Percentiles rank a stretch among this genome's conserved stretches.
These are phyloP conservation scores for Zingel zingel DNA, from an alignment of 2,113 vertebrate species.

Conservation along the genomic window DNA sequence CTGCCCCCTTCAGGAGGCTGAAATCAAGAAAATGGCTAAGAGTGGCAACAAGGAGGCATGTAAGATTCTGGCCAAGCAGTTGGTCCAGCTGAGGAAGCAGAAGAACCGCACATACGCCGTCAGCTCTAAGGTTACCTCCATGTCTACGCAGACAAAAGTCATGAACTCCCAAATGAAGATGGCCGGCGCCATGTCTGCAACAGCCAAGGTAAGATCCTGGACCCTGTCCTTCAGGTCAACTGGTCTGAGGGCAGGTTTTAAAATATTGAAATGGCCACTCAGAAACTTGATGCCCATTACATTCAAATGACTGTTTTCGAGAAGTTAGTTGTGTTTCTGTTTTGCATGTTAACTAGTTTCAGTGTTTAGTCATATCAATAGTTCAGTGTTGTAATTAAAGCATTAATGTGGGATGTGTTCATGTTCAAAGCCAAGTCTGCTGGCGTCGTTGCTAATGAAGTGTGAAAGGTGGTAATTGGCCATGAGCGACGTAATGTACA, in stretches of 20 bases:
- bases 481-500: slow-evolving; percentile 43
- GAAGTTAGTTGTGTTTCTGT: slow-evolving; percentile 1
- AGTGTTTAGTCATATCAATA: slow-evolving; percentile 18
- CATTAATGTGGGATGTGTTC: slow-evolving; percentile 50
- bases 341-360: slow-evolving; percentile 27
- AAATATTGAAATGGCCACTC: background rate
- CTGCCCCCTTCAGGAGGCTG: slow-evolving; percentile 87
- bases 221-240: background rate
- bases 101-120: slow-evolving; percentile 96
- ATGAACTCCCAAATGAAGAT: slow-evolving; percentile 99
- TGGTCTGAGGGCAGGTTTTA: background rate
- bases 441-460: slow-evolving; percentile 60
- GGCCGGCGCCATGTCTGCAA: slow-evolving; percentile 97
- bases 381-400: slow-evolving; percentile 45
- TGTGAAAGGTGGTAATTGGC: slow-evolving; percentile 56
- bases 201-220: slow-evolving; percentile 88
- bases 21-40: slow-evolving; percentile 99
- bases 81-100: slow-evolving; percentile 95
- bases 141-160: slow-evolving; percentile 96
- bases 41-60: slow-evolving; percentile 97
- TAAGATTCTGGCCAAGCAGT: slow-evolving; percentile 95
- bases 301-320: background rate
- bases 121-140: slow-evolving; percentile 98
- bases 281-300: background rate
- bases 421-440: slow-evolving; percentile 37